A percentile compares a stretch with the other conserved stretches of the same genome.
Conservation (phyloP, 2,888 invertebrate species). For the Ochropacha duplaris region DNA sequence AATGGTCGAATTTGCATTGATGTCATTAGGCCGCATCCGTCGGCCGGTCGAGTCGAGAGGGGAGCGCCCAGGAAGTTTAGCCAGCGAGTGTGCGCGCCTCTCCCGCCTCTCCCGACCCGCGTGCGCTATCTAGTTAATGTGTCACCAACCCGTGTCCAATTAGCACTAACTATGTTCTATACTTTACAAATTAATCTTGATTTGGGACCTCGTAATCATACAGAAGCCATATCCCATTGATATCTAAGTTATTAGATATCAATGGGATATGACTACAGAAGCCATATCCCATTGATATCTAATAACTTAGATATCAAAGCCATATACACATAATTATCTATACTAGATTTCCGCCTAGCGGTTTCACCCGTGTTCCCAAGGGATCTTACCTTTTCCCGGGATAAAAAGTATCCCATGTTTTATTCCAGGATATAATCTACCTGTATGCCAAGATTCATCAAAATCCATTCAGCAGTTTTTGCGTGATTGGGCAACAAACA, state of each 20-base stretch:
- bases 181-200: neutral
- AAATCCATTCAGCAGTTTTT: too few species aligned
- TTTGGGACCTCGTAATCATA: neutral
- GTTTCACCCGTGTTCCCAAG: too few species aligned
- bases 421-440: too few species aligned
- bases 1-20: conserved; percentile 78
- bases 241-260: too few species aligned
- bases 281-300: neutral
- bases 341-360: too few species aligned
- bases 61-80: conserved; percentile 13
- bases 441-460: too few species aligned
- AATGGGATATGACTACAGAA: neutral
- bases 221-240: neutral
- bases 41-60: conserved; percentile 17
- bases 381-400: too few species aligned
- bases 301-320: too few species aligned
- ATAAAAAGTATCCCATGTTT: too few species aligned
- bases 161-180: neutral
- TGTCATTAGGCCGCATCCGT: conserved; percentile 72
- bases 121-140: neutral
- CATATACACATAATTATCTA: neutral
- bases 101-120: conserved; percentile 1
- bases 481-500: too few species aligned
- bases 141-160: conserved; percentile 1
- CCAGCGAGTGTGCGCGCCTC: conserved; percentile 8